Evolutionary conservation across 2,113 vertebrate species (phyloP), one percentile per base, ranked within the genome.

Genomic region (Fulica atra): DNA sequence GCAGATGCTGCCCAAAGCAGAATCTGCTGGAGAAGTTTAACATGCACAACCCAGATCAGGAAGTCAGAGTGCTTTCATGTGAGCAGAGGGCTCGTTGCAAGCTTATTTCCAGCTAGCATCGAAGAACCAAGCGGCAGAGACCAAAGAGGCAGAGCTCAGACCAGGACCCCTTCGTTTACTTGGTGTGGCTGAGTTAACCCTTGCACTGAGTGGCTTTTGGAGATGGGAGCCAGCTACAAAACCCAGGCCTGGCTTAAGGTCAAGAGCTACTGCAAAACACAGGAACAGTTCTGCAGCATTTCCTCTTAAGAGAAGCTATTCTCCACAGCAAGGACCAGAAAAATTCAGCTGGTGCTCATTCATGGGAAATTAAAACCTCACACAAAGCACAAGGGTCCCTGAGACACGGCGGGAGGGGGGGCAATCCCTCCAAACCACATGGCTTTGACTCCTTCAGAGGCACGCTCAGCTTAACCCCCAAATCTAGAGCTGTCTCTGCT

Each of bases 1-100:
- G 92, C 96, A 97, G 95, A 94, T 96, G 95, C 88, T 94, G 94
- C 81, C 80, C 81, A 79, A 73, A 80, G 60, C 11, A 13, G 54
- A 82, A 69, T 50, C 76, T n/a, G 61, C 93, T 81, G 0, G 5
- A 7, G 4, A 40, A 21, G 70, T 91, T 92, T 33, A 91, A 84
- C 9, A 18, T 76, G 90, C 90, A 72, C 86, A 53, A 2, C 65
- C 50, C 69, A 36, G 11, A 24, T 14, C 92, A 94, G 96, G 93
- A 94, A 91, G 87, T 57, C 31, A 9, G 61, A 84, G 72, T 1
- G 7, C 53, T 96, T 87, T 51, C 80, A 36, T 42, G 36, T 16
- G 35, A 81, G 80, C 36, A 9, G 46, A 78, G 63, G 53, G 76
- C 82, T 86, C 82, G 6, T 21, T 36, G 46, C 74, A 86, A 71